Evolutionary conservation across 2,888 invertebrate species (phyloP).

Genomic region (Selenia dentaria): DNA sequence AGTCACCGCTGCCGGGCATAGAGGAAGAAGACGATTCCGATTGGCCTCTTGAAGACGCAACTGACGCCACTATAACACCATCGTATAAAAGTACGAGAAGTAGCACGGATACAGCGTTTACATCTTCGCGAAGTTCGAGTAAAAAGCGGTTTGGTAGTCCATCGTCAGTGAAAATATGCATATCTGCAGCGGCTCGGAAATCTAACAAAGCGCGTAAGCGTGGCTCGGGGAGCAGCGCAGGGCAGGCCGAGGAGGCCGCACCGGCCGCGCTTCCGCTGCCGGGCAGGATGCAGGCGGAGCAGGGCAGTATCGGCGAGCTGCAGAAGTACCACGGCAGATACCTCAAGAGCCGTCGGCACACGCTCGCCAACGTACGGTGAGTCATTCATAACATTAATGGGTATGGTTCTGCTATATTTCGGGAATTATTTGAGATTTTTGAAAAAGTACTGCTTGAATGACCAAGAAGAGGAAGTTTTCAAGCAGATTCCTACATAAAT

Average conservation of each 20-base stretch:
- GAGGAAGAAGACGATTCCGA: conserved; percentile 92
- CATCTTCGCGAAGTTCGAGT: conserved; percentile 75
- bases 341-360: conserved; percentile 94
- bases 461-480: no score
- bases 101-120: conserved; percentile 79
- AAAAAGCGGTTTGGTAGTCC: conserved; percentile 83
- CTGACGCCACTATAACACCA: conserved; percentile 76
- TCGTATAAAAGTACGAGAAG: conserved; percentile 80
- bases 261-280: conserved; percentile 56
- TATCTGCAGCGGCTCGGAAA: conserved; percentile 82
- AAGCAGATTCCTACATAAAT: no score
- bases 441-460: no score
- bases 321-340: conserved; percentile 95
- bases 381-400: conserved; percentile 68
- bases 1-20: conserved; percentile 91
- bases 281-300: conserved; percentile 95
- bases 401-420: no score
- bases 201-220: conserved; percentile 80
- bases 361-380: conserved; percentile 97
- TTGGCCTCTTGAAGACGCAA: conserved; percentile 80
- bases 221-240: conserved; percentile 68
- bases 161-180: conserved; percentile 84
- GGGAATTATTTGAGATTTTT: no score
- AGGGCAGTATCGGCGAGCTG: conserved; percentile 95
- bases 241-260: conserved; percentile 64